Evolutionary conservation across 1,140 invertebrate species (phyloP).

Genomic region (Sitophilus oryzae): DNA sequence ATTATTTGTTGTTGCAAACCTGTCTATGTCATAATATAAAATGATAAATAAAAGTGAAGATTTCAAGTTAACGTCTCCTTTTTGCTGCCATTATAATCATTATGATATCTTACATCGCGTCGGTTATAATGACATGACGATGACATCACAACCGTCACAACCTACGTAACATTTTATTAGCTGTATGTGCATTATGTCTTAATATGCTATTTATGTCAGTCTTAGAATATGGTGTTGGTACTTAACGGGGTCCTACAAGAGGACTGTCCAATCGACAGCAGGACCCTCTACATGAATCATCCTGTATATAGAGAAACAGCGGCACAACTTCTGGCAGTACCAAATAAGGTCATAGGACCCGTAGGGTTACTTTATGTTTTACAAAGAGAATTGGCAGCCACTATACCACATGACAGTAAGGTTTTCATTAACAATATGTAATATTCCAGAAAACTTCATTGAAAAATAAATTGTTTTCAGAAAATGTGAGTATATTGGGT

Average conservation of each 20-base stretch:
- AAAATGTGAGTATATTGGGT: slow-evolving; percentile 83
- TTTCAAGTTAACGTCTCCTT: too few species aligned
- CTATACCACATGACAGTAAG: slow-evolving; percentile 85
- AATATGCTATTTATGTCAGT: too few species aligned
- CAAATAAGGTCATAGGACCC: slow-evolving; percentile 72
- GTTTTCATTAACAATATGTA: slow-evolving; percentile 35
- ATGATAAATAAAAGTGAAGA: too few species aligned
- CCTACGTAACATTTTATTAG: too few species aligned
- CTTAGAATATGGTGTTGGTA: slow-evolving; percentile 75
- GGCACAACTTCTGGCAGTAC: slow-evolving; percentile 67
- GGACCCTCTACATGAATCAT: slow-evolving; percentile 69
- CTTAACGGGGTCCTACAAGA: slow-evolving; percentile 80
- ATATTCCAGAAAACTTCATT: neutral
- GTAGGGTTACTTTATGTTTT: slow-evolving; percentile 81
- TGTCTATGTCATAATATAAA: too few species aligned
- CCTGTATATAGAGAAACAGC: slow-evolving; percentile 80
- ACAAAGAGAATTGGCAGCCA: slow-evolving; percentile 85
- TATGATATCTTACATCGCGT: too few species aligned
- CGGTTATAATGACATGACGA: too few species aligned
- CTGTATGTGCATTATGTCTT: too few species aligned
- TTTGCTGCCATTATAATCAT: too few species aligned
- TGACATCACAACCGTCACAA: too few species aligned
- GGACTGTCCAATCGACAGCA: slow-evolving; percentile 74
- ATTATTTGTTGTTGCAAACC: too few species aligned
- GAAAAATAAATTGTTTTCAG: slow-evolving; percentile 48